Base-by-base conservation (phyloP, 2,888 invertebrate genomes). In the Nomada lathburiana region DNA sequence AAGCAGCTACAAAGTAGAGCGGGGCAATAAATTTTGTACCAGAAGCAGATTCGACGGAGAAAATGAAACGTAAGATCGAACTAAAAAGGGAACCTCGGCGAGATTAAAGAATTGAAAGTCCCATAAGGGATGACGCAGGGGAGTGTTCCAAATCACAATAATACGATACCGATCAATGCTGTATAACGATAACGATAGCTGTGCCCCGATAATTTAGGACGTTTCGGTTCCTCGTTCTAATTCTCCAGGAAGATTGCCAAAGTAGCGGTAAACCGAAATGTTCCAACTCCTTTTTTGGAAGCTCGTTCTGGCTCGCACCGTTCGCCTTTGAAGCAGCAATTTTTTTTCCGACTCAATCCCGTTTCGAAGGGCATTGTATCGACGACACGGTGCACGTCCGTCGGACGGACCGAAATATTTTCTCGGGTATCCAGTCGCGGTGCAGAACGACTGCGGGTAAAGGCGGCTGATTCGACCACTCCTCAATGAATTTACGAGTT, bases 401-500 rank as follows among this genome's bases (percentile, higher is more conserved):
- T 63, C 44, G 11, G 20, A 47, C 47, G 26, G 26, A 23, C 9
- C 64, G 50, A 64, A 26, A 64, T 50, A 70, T 70, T 57, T 47
- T 16, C 59, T 16, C 59, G 29, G 29, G 47, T 20, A 29, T 59
- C 57, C 44, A 23, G 26, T 69, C 18, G 44, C 26, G 44, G 47
- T 57, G 44, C 26, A 57, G 16, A 4, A 64, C 64, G 64, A 64
- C 50, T 29, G 29, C 64, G 64, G n/a, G 26, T 29, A 64, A 52
- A 29, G 53, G 47, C 47, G 44, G 55, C 47, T 74, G 26, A 57
- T 67, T 57, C 71, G 44, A 47, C 57, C 47, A 23, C n/a, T 70
- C 29, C 20, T 70, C 70, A 16, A 70, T 50, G 59, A 70, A 70
- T 70, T 70, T 70, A 59, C 70, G 65, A 74, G 73, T 67, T 57